Evolutionary conservation across 2,113 vertebrate genomes (phyloP).

Genomic region (Festucalex cinctus): DNA sequence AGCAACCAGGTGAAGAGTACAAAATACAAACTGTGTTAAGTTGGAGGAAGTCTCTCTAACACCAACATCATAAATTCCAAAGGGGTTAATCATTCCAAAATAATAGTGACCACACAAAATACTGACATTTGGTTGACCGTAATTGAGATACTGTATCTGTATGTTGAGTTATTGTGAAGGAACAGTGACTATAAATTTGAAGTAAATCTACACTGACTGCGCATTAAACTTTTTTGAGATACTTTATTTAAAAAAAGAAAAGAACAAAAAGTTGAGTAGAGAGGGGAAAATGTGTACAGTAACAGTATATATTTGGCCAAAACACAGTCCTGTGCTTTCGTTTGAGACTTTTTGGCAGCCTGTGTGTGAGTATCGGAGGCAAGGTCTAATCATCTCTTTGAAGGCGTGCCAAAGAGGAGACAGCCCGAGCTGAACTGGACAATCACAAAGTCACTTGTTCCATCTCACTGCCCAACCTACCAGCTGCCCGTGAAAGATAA

Average conservation of each 20-base stretch:
- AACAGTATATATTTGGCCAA: background rate
- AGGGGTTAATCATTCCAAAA: too few species aligned
- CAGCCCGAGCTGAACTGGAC: constrained; percentile 38
- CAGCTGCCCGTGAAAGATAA: constrained; percentile 29
- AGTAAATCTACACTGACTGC: background rate
- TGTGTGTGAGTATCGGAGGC: background rate
- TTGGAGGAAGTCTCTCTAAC: too few species aligned
- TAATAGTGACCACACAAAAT: too few species aligned
- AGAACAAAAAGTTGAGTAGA: background rate
- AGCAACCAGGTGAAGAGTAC: too few species aligned
- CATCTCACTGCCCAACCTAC: constrained; percentile 25
- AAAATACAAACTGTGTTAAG: too few species aligned
- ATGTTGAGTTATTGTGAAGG: too few species aligned
- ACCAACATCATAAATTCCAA: too few species aligned
- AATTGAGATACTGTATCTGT: too few species aligned
- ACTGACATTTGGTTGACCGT: too few species aligned
- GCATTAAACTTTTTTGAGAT: background rate
- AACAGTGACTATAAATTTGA: too few species aligned
- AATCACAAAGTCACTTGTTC: constrained; percentile 50
- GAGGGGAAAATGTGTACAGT: background rate
- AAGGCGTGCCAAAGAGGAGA: constrained; percentile 47
- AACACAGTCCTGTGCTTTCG: background rate
- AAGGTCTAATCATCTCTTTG: constrained; percentile 43
- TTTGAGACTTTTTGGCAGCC: constrained; percentile 20
- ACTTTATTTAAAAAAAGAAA: background rate